These are phyloP conservation scores for Heloderma charlesbogerti DNA, from an alignment of 2,113 vertebrate genomes.

Conservation along the genomic window DNA sequence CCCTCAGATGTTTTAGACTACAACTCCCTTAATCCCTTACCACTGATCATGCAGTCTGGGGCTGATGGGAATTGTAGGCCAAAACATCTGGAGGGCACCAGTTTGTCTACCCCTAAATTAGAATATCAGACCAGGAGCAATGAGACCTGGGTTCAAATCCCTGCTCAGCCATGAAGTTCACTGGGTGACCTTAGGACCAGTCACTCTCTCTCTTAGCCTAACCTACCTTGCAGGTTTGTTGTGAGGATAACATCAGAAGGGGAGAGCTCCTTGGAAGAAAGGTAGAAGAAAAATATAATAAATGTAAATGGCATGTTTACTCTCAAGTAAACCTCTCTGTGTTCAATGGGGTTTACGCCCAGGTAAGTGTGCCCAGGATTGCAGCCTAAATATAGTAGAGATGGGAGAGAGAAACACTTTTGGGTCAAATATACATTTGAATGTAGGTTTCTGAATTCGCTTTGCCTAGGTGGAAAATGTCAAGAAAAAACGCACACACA, in stretches of 20 bases:
- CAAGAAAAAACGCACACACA: background rate
- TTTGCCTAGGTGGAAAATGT: background rate
- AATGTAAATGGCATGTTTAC: background rate
- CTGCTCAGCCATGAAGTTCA: background rate
- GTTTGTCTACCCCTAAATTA: background rate
- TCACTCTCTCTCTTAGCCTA: background rate
- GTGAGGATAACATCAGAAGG: background rate
- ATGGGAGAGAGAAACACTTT: background rate
- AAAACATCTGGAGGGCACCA: too few species aligned
- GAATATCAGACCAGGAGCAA: background rate
- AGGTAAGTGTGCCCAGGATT: background rate
- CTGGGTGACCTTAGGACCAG: background rate
- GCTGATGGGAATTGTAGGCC: too few species aligned
- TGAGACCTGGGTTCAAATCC: background rate
- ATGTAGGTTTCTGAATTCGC: background rate
- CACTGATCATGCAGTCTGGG: too few species aligned
- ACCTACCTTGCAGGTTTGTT: background rate
- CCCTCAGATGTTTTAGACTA: too few species aligned
- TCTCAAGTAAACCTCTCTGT: background rate
- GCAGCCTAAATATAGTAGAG: background rate
- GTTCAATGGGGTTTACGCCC: background rate
- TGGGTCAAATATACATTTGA: background rate
- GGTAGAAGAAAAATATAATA: background rate
- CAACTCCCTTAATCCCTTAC: too few species aligned
- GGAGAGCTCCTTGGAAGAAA: background rate